Evolutionary conservation across 2,888 invertebrate species (phyloP), one percentile per base, ranked within the genome.

Genomic region (Eilema depressum): DNA sequence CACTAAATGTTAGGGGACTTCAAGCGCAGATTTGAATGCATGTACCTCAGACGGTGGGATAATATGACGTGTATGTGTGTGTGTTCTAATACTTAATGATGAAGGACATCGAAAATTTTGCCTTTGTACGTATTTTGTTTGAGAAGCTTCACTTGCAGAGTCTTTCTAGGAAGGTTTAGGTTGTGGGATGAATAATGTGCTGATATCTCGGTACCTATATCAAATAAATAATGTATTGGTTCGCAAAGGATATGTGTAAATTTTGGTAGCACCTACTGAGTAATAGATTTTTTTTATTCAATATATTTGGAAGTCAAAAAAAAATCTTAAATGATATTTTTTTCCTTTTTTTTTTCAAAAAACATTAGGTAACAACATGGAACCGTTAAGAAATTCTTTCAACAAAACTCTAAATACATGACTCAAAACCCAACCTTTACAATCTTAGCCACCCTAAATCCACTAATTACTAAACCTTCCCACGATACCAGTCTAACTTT

Each of bases 1-100:
- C 77, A 26, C 73, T 79, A 74, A 11, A 5, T 25, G 23, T 25
- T 64, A 30, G 61, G 69, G 63, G 67, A n/a, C 70, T 64, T 69
- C 30, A 74, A 69, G 53, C 59, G 23, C 28, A 28, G 47, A 71
- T 11, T 75, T 81, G 77, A 81, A 80, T 82, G 75, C 70, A 75
- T 78, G 76, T 74, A 78, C 79, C 71, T 63, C 25, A 56, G 62
- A 68, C 72, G 59, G 30, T 28, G 14, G 53, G 53, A 53, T 65
- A 65, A 28, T 28, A 28, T 28, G 28, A 28, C 28, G 28, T 8
- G 28, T 8, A 41, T 26, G 41, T 25, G 63, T 26, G 28, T 53
- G 63, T 26, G 25, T 33, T 65, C 33, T 57, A 65, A 65, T 65
- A 53, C n/a, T 30, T n/a, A 30, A 64, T 53, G 20, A 47, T 64